A percentile compares a stretch with the other conserved stretches of the same genome.
phyloP scores from a whole-genome alignment of 2,113 vertebrate species.

The Calidris pygmaea region DNA sequence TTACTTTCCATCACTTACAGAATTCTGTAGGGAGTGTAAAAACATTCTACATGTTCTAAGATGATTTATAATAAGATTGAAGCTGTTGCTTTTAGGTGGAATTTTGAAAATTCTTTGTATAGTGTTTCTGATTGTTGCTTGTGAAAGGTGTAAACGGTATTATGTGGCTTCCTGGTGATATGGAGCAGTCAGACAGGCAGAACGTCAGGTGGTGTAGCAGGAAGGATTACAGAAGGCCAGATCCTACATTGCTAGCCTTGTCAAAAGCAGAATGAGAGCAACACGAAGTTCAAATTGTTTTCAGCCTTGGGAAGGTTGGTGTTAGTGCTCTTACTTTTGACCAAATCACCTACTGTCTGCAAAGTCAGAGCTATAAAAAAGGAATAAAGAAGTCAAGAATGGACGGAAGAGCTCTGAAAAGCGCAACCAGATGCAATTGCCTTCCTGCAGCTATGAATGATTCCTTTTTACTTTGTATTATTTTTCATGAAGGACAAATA shows the following conservation, averaged over 20 bases:
- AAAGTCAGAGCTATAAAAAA: not conserved
- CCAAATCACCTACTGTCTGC: not conserved
- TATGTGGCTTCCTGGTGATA: not conserved
- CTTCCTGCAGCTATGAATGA: not conserved
- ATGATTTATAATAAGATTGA: not conserved
- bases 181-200: not conserved
- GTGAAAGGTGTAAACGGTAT: not conserved
- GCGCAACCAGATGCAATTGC: not conserved
- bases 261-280: not conserved
- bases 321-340: not conserved
- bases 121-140: not conserved
- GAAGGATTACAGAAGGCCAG: not conserved
- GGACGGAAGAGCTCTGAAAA: not conserved
- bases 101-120: not conserved
- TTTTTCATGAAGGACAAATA: not conserved
- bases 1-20: not conserved
- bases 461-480: not conserved
- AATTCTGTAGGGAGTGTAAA: not conserved
- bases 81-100: not conserved
- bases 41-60: not conserved
- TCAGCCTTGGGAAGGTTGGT: not conserved
- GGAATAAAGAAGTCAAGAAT: not conserved
- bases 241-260: not conserved
- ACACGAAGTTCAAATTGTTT: not conserved
- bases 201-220: accelerated